Evolutionary conservation across 2,888 invertebrate genomes (phyloP).

Genomic region (Idaea dimidiata): DNA sequence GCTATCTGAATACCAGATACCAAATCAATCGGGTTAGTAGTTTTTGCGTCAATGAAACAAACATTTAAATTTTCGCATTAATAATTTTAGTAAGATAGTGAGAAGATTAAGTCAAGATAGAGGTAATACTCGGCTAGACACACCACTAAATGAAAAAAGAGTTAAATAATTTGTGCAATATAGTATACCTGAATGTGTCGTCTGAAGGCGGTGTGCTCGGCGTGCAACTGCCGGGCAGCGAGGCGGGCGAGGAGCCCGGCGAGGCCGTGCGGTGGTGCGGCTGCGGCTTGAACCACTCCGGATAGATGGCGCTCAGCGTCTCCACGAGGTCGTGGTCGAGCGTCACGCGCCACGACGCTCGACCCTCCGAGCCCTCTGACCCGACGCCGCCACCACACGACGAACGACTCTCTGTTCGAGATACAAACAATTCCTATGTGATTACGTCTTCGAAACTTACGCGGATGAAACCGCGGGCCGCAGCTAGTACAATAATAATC

Average conservation of each 20-base stretch:
- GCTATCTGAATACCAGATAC: too few relatives aligned
- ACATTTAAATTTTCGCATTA: too few relatives aligned
- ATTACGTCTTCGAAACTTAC: not conserved
- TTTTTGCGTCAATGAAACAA: too few relatives aligned
- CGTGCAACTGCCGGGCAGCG: conserved; percentile 49
- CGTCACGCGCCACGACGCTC: conserved; percentile 94
- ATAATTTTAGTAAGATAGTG: too few relatives aligned
- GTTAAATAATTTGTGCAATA: too few relatives aligned
- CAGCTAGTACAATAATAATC: too few relatives aligned
- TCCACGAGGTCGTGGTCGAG: conserved; percentile 95
- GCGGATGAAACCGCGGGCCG: too few relatives aligned
- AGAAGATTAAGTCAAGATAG: too few relatives aligned
- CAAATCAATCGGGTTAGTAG: too few relatives aligned
- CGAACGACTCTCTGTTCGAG: conserved; percentile 86
- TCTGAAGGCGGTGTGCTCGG: conserved; percentile 62
- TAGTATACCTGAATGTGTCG: conserved; percentile 72
- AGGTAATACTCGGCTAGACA: too few relatives aligned
- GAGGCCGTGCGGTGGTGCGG: conserved; percentile 64
- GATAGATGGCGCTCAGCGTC: conserved; percentile 95
- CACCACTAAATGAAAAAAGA: too few relatives aligned
- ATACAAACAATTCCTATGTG: conserved; percentile 20
- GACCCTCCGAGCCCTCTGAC: conserved; percentile 86
- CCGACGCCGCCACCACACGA: conserved; percentile 88
- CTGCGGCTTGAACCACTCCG: conserved; percentile 92
- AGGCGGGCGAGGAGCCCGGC: conserved; percentile 58